Evolutionary conservation across 1,140 invertebrate genomes (phyloP), one percentile per base, ranked within the genome.

Genomic region (Drosophila saltans): DNA sequence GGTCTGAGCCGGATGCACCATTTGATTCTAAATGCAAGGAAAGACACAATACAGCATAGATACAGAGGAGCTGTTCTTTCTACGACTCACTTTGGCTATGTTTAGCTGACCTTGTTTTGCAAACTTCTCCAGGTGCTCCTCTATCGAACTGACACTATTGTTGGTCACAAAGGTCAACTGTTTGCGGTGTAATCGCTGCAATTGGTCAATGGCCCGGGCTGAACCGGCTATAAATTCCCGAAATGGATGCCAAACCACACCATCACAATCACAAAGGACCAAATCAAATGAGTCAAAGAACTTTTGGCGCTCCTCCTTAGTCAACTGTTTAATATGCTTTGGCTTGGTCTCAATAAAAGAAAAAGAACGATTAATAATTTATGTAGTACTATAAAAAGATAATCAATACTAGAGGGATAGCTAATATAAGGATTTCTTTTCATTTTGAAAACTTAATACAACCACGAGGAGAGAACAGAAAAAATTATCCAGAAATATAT

Each of bases 111-210:
- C 66, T 55, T 84, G 75, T 3, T 58, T 56, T 3, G 56, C 56
- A 9, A 89, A 81, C 66, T 84, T 89, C 1, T 79, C 55, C 24
- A 91, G 83, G 66, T 93, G 93, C 9, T 92, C 81, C 21, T 93
- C 83, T 52, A 90, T 58, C 0, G 81, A 88, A 36, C 92, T 67
- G 21, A 93, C 86, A 69, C 93, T 94, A 83, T 97, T 97, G 81
- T 97, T 97, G 4, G 96, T 96, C 5, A 97, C 94, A 70, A 95
- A 95, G 65, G 95, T 94, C 0, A 97, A 92, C 67, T 93, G 94
- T 88, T 97, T 97, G 1, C 95, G 95, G 39, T 94, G 78, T 4
- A 52, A 2, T 0, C 92, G 76, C 73, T 93, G 91, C 57, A 96
- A 93, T 40, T 92, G 86, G 39, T 91, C 89, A 43, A 95, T 85